These are phyloP conservation scores for Odontocolon sp. DNA, from an alignment of 2,888 invertebrate genomes.

Conservation along the genomic window DNA sequence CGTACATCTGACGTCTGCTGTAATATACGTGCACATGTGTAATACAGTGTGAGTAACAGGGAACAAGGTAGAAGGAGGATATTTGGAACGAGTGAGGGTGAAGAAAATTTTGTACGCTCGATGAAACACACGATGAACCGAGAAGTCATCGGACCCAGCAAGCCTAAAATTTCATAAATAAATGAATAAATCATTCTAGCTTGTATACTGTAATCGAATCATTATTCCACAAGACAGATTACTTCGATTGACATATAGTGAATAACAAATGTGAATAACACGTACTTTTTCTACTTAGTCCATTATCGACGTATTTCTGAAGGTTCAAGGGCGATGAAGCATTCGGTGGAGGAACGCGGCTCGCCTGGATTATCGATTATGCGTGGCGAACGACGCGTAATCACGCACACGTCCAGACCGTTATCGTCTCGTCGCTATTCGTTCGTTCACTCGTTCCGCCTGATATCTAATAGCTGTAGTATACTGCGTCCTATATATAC, in stretches of 20 bases:
- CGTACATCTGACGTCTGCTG: slow-evolving; percentile 15
- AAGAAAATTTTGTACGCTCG: slow-evolving; percentile 35
- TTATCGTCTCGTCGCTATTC: slow-evolving; percentile 53
- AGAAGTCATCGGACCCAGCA: slow-evolving; percentile 28
- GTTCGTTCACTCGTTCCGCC: slow-evolving; percentile 15
- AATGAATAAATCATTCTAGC: slow-evolving; percentile 25
- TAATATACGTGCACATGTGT: slow-evolving; percentile 1
- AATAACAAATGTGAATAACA: no score
- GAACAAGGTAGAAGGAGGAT: background rate
- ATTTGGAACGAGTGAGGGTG: background rate
- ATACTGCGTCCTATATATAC: background rate
- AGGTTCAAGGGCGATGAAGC: slow-evolving; percentile 58
- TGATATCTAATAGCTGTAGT: slow-evolving; percentile 2
- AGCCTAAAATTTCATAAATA: slow-evolving; percentile 35
- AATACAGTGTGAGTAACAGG: background rate
- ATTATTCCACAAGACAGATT: background rate
- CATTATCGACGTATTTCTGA: slow-evolving; percentile 32
- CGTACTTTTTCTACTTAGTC: slow-evolving; percentile 27
- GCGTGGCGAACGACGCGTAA: slow-evolving; percentile 63
- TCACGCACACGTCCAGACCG: slow-evolving; percentile 64
- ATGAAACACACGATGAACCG: slow-evolving; percentile 36
- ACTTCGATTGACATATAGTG: background rate
- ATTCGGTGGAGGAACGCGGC: slow-evolving; percentile 10
- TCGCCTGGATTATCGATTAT: slow-evolving; percentile 65
- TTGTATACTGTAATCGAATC: background rate